These are phyloP conservation scores for Mythimna loreyi DNA, from an alignment of 2,888 invertebrate species.

Conservation along the genomic window DNA sequence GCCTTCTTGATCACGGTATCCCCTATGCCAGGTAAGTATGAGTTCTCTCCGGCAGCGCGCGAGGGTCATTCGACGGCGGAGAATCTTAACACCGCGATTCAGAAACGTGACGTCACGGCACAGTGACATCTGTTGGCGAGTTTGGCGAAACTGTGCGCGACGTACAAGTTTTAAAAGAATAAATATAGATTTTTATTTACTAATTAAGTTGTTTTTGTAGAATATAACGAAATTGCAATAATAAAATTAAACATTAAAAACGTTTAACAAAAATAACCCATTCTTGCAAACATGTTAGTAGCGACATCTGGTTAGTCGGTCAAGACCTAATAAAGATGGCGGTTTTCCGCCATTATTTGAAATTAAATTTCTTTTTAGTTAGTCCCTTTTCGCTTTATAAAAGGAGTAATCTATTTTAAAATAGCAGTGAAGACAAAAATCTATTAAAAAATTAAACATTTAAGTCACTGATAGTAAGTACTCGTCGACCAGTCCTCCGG, in stretches of 20 bases:
- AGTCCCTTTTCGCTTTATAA: background rate
- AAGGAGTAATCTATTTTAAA: too few species aligned
- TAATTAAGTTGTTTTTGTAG: background rate
- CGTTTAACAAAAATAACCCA: background rate
- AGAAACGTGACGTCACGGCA: slow-evolving; percentile 77
- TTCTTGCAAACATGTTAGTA: slow-evolving; percentile 13
- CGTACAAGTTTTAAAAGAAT: too few species aligned
- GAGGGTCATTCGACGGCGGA: slow-evolving; percentile 38
- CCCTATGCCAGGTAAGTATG: slow-evolving; percentile 69
- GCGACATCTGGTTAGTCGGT: slow-evolving; percentile 32
- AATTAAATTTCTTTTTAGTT: background rate
- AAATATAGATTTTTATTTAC: background rate
- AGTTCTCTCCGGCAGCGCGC: background rate
- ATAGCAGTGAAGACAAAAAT: too few species aligned
- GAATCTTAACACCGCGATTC: slow-evolving; percentile 56
- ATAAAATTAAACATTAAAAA: background rate
- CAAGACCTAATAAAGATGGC: slow-evolving; percentile 11
- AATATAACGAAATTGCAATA: background rate
- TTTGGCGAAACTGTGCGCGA: background rate
- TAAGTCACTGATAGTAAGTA: too few species aligned
- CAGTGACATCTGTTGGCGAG: slow-evolving; percentile 44
- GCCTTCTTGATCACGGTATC: slow-evolving; percentile 67
- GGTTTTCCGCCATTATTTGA: slow-evolving; percentile 39
- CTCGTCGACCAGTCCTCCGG: too few species aligned
- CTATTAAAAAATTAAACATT: too few species aligned